Evolutionary conservation across 2,797 vertebrate genomes (phyloP).

Genomic region (Acanthopagrus latus): DNA sequence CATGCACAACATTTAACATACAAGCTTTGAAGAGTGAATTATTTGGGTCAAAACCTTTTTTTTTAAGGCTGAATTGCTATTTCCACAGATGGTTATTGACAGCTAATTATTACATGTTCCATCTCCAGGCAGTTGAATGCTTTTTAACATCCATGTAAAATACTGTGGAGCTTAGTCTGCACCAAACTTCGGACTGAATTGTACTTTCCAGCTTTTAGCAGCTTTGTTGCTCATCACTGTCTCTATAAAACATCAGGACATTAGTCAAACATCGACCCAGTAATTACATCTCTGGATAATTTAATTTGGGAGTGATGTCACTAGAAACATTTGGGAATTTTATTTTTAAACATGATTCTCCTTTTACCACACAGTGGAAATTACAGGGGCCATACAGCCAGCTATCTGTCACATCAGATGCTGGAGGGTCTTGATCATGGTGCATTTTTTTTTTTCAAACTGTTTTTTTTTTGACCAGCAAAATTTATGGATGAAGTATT

Average conservation of each 20-base stretch:
- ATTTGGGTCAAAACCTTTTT: conserved; percentile 19
- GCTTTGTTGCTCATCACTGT: neutral
- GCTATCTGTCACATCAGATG: neutral
- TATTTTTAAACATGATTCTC: neutral
- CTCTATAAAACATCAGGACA: neutral
- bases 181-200: neutral
- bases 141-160: conserved; percentile 15
- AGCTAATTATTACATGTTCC: neutral
- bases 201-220: neutral
- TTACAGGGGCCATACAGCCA: neutral
- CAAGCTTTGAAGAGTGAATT: neutral
- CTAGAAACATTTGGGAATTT: neutral
- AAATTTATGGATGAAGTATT: neutral
- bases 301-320: neutral
- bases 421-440: conserved; percentile 2
- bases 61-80: conserved; percentile 8
- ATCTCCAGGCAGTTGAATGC: neutral
- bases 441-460: neutral
- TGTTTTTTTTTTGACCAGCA: neutral
- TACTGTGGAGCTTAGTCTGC: neutral
- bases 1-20: neutral
- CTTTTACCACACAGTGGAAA: neutral
- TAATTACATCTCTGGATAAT: neutral
- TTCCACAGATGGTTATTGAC: conserved; percentile 30
- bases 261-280: neutral